Conservation (phyloP, 2,888 invertebrate genomes). For the Hydrotaea diabolus region DNA sequence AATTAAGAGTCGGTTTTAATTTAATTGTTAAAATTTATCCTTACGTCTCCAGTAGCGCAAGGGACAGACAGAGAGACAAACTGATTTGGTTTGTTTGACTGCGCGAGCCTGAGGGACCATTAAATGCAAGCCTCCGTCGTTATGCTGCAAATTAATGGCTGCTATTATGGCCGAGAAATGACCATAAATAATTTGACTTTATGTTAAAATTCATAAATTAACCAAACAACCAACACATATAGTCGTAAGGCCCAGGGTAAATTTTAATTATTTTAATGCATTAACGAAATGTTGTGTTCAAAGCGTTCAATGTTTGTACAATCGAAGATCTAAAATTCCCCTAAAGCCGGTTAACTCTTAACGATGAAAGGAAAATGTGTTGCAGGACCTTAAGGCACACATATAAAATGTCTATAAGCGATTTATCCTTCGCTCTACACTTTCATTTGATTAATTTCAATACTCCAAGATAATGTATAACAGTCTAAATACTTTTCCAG, state of each 20-base stretch:
- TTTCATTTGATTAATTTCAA: constrained; percentile 30
- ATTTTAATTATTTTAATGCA: neutral
- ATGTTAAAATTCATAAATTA: constrained; percentile 7
- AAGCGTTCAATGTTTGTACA: neutral
- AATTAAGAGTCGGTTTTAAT: constrained; percentile 25
- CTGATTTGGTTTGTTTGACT: neutral
- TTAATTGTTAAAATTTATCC: constrained; percentile 17
- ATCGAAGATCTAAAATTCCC: neutral
- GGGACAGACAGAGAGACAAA: neutral
- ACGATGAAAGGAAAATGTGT: neutral
- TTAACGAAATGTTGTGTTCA: neutral
- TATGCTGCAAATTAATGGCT: constrained; percentile 3
- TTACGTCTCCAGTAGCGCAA: neutral
- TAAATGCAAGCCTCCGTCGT: constrained; percentile 11
- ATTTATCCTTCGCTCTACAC: neutral
- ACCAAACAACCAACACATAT: neutral
- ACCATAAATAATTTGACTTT: constrained; percentile 1
- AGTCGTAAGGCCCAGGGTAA: neutral
- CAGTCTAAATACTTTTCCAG: neutral
- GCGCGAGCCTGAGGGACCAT: neutral
- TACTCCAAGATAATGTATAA: neutral
- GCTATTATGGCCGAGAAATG: neutral
- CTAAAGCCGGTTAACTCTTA: neutral
- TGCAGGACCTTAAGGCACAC: neutral
- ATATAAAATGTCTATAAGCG: constrained; percentile 16